Percentiles rank a stretch among this genome's conserved stretches.
Conservation (phyloP, 2,888 invertebrate species). For the Eubasilissa splendida region DNA sequence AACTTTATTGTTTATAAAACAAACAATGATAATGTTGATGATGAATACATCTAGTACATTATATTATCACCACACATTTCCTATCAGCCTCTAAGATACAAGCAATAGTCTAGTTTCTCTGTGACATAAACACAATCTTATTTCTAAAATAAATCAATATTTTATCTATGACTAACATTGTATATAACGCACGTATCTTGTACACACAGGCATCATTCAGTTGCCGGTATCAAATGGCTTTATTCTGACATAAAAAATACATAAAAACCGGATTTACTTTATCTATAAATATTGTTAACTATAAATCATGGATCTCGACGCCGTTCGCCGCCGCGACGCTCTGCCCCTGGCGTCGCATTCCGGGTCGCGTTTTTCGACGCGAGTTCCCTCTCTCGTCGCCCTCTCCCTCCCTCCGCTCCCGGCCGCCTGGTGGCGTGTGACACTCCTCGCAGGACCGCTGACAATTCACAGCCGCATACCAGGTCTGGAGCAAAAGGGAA, state of each 20-base stretch:
- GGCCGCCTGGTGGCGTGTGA: not conserved
- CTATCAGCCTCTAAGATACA: too few relatives aligned
- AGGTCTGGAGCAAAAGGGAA: slow-evolving; percentile 25
- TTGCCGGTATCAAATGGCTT: not conserved
- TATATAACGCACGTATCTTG: too few relatives aligned
- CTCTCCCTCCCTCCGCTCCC: not conserved
- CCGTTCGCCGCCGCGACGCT: slow-evolving; percentile 7
- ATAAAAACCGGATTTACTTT: slow-evolving; percentile 4
- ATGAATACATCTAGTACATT: too few relatives aligned
- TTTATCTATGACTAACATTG: too few relatives aligned
- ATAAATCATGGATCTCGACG: slow-evolving; percentile 18
- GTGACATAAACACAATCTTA: too few relatives aligned
- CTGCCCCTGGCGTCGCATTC: slow-evolving; percentile 17
- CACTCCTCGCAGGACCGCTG: slow-evolving; percentile 2
- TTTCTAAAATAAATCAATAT: too few relatives aligned
- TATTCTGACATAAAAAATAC: not conserved
- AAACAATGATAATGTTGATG: too few relatives aligned
- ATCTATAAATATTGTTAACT: not conserved
- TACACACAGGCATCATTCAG: too few relatives aligned
- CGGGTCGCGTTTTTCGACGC: slow-evolving; percentile 9
- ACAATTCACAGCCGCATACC: slow-evolving; percentile 35
- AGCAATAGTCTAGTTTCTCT: too few relatives aligned
- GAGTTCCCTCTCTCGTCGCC: not conserved
- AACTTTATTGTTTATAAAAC: too few relatives aligned
- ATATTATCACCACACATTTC: too few relatives aligned